A percentile compares a stretch with the other conserved stretches of the same genome.
These are phyloP conservation scores for Fopius arisanus DNA, from an alignment of 1,140 invertebrate species.

Conservation along the genomic window DNA sequence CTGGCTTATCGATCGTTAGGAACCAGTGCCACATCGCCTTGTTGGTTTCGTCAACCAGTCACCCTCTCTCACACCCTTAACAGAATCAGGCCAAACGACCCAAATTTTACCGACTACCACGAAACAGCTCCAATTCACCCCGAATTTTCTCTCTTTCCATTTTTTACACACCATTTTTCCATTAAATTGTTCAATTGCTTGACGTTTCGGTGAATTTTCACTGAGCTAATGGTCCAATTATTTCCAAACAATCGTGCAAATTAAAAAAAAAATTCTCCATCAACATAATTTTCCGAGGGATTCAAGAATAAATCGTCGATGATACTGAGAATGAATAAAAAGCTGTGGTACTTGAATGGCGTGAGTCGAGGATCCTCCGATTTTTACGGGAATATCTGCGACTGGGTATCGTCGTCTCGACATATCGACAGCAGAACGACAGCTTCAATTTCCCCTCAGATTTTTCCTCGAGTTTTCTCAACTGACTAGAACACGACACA, in stretches of 20 bases:
- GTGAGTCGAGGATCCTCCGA: neutral
- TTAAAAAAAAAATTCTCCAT: no score
- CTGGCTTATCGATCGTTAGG: constrained; percentile 18
- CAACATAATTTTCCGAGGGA: neutral
- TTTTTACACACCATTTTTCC: no score
- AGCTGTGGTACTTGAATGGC: neutral
- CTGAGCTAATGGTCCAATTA: no score
- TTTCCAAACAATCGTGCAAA: no score
- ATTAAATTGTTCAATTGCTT: no score
- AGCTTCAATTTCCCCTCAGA: constrained; percentile 27
- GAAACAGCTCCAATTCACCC: no score
- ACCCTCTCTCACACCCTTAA: neutral
- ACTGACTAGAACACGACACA: neutral
- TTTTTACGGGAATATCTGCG: neutral
- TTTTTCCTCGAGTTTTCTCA: constrained; percentile 1
- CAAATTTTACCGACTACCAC: neutral
- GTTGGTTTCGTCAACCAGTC: constrained; percentile 22
- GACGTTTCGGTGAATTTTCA: no score
- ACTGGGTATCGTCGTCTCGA: neutral
- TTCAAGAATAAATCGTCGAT: no score
- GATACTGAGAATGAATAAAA: neutral
- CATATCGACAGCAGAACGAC: constrained; percentile 27
- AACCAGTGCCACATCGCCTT: neutral
- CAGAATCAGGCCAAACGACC: constrained; percentile 6
- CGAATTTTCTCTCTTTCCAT: no score